Conservation (phyloP, 1,140 invertebrate genomes). For the Drosophila mauritiana region DNA sequence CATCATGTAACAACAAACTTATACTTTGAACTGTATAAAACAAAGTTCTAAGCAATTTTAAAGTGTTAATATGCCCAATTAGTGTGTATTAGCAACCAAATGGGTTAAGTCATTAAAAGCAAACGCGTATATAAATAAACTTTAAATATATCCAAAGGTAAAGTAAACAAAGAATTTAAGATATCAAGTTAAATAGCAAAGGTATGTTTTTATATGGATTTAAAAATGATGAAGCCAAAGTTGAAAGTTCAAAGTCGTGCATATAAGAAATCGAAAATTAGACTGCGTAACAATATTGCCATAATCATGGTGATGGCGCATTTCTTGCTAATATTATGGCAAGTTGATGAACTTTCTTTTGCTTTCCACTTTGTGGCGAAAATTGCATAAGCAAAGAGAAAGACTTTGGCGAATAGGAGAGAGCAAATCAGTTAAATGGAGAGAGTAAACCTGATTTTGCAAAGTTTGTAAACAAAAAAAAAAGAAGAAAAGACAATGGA, state of each 20-base stretch:
- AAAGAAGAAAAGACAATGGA: conserved; percentile 12
- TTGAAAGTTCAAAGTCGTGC: not conserved
- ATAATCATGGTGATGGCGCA: conserved; percentile 23
- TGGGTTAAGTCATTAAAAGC: not conserved
- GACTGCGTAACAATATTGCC: conserved; percentile 9
- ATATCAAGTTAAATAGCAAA: too few species aligned
- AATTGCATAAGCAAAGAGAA: conserved; percentile 67
- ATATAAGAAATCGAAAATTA: not conserved
- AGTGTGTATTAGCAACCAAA: not conserved
- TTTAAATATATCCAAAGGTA: too few species aligned
- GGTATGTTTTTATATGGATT: not conserved
- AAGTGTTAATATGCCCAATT: not conserved
- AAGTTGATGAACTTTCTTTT: conserved; percentile 58
- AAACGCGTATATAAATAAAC: too few species aligned
- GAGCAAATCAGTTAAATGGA: conserved; percentile 9
- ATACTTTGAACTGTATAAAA: not conserved
- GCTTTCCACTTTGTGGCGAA: conserved; percentile 60
- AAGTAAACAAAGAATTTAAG: too few species aligned
- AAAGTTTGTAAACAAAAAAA: conserved; percentile 52
- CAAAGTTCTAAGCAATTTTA: not conserved
- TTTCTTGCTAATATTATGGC: conserved; percentile 23
- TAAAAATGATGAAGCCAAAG: too few species aligned
- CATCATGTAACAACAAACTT: not conserved
- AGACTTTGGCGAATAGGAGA: conserved; percentile 22
- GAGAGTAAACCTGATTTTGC: conserved; percentile 67